Evolutionary conservation across 92 coral and sea anemone genomes (phyloP).

Genomic region (Actinostola sp.): DNA sequence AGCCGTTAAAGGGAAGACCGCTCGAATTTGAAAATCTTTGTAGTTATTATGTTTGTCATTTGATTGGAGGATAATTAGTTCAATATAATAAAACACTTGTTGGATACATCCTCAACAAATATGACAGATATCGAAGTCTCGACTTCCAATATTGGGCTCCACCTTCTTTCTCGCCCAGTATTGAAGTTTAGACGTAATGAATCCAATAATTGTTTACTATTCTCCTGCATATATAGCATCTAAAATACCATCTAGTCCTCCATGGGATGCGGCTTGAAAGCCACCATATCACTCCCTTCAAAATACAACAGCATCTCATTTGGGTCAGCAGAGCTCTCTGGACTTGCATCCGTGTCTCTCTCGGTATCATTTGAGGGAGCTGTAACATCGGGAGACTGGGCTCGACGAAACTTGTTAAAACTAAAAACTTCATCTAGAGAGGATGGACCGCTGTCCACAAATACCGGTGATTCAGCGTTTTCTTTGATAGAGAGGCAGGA

Average conservation of each 20-base stretch:
- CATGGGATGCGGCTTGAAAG: slow-evolving; percentile 73
- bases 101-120: too few species aligned
- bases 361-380: slow-evolving; percentile 26
- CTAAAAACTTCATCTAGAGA: slow-evolving; percentile 24
- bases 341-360: slow-evolving; percentile 20
- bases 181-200: too few species aligned
- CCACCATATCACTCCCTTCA: slow-evolving; percentile 76
- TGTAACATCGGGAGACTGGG: slow-evolving; percentile 5
- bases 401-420: neutral
- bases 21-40: too few species aligned
- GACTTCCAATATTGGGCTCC: too few species aligned
- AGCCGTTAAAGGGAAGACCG: too few species aligned
- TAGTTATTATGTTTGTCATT: too few species aligned
- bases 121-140: too few species aligned
- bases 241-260: slow-evolving; percentile 49
- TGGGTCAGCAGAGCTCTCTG: slow-evolving; percentile 16
- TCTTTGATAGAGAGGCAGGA: slow-evolving; percentile 15
- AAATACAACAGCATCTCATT: slow-evolving; percentile 36
- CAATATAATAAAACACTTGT: too few species aligned
- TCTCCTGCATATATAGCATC: too few species aligned
- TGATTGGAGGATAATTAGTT: too few species aligned
- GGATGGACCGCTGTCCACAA: slow-evolving; percentile 45
- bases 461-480: slow-evolving; percentile 33
- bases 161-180: too few species aligned
- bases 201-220: too few species aligned